Base-by-base conservation (phyloP, 2,113 vertebrate genomes). In the Myiozetetes cayanensis region DNA sequence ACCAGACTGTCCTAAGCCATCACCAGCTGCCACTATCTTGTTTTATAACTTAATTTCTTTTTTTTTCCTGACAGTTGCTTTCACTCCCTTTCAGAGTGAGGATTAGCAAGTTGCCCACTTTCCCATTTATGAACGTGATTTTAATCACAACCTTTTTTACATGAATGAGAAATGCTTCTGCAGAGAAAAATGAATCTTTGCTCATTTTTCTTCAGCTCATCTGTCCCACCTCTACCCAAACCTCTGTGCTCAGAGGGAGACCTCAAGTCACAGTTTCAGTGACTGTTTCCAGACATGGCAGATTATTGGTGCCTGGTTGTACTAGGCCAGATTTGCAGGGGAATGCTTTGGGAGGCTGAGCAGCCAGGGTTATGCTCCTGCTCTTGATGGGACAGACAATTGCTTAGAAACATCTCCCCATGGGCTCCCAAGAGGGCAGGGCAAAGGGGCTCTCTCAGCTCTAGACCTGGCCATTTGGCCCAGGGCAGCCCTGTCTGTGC, bases 401-500 rank as follows among this genome's bases (percentile, higher is more conserved):
- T 66, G 31, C 49, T 80, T 81, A 66, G 44, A 65, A 83, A 50
- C 20, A 33, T 8, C 22, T 94, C 35, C 30, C 8, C 0, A 0
- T 2, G 4, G 4, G 15, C 9, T 35, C 28, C 12, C 10, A 56
- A 49, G n/a, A 66, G 9, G 7, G 39, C 55, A 58, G 43, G 47
- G 8, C 17, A 25, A 79, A 89, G 7, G 10, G 28, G 12, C 2
- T 76, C 8, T 72, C 30, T 41, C 43, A 50, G 47, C 15, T 37
- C 55, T 8, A 0, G 14, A 56, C 4, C 16, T 2, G 16, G 31
- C 33, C 2, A 1, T 43, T 31, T 3, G 10, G 31, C 31, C n/a
- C 1, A 2, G 37, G n/a, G 6, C 37, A 82, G 35, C 27, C 30
- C 61, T 4, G 0, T 58, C 43, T 44, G 39, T 27, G 37, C 16